Base-by-base conservation (phyloP, 1,140 invertebrate species). In the Drosophila arizonae region DNA sequence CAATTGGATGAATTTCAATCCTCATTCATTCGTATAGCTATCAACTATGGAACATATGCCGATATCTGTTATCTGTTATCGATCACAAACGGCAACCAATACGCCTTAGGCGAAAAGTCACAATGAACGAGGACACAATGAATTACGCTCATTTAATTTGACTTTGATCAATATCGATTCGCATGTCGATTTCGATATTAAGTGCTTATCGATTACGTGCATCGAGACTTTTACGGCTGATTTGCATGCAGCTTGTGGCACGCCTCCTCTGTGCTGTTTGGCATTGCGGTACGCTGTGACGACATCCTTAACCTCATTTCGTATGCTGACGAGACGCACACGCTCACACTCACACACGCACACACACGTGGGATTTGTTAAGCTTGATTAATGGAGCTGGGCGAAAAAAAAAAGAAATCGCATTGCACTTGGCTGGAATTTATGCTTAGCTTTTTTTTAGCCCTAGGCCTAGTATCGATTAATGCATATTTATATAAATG, bases 301-400 rank as follows among this genome's bases (percentile, higher is more conserved):
- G 39, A 15, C 51, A 71, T 71, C 54, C 54, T 72, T 72, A 65
- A 58, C 62, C 69, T 39, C 63, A 72, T 60, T 61, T 48, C 30
- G 13, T 30, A 61, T 46, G 65, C 50, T 26, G 50, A 66, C 24
- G 26, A 13, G n/a, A 21, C 17, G 4, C 45, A 21, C 45, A 48
- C 45, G 24, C 45, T 11, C 17, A 50, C 43, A 45, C 43, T 6
- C 15, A 45, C 43, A 46, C 43, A 45, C 43, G 17, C 43, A 17
- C 43, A 46, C 43, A 46, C 43, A 17, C 41, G 15, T 17, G 43
- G 43, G 15, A 45, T 45, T 45, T 45, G 43, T 45, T 45, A 15
- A 8, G 15, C 43, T 46, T 46, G 43, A 46, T 46, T 46, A 46
- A 46, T 17, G 8, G 46, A 24, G 46, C 21, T 24, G 21, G 4